Conservation (phyloP, 2,113 vertebrate genomes). For the Mormyrus lacerda region DNA sequence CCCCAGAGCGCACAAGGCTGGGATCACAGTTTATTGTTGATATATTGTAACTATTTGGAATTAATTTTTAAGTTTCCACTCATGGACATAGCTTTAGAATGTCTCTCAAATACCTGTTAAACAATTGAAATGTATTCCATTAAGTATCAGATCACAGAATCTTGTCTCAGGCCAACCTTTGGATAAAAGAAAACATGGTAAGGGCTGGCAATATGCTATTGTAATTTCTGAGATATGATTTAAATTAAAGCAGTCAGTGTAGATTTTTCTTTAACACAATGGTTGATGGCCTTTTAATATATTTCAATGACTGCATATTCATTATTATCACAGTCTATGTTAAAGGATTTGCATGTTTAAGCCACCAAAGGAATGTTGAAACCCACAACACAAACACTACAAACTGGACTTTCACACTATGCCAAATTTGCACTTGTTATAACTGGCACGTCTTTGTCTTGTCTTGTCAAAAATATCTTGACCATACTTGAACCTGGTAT, state of each 20-base stretch:
- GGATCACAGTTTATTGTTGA: background rate
- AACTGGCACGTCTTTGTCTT: no score
- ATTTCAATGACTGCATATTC: background rate
- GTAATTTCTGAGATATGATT: background rate
- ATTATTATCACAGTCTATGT: background rate
- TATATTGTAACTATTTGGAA: background rate
- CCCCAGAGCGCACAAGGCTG: background rate
- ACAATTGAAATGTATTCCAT: background rate
- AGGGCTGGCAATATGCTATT: background rate
- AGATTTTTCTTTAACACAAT: background rate
- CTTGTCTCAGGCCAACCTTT: background rate
- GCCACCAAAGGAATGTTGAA: no score
- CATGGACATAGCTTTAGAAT: background rate
- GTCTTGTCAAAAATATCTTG: no score
- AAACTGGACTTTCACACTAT: no score
- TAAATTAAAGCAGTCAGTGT: background rate
- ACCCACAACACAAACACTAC: no score
- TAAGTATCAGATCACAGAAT: background rate
- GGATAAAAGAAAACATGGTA: background rate
- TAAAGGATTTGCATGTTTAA: background rate
- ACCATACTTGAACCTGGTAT: no score
- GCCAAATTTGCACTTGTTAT: no score
- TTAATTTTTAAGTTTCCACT: background rate
- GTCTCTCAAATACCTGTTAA: background rate
- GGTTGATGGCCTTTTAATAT: background rate